These are phyloP conservation scores for Oplegnathus fasciatus DNA, from an alignment of 2,113 vertebrate genomes.

Conservation along the genomic window DNA sequence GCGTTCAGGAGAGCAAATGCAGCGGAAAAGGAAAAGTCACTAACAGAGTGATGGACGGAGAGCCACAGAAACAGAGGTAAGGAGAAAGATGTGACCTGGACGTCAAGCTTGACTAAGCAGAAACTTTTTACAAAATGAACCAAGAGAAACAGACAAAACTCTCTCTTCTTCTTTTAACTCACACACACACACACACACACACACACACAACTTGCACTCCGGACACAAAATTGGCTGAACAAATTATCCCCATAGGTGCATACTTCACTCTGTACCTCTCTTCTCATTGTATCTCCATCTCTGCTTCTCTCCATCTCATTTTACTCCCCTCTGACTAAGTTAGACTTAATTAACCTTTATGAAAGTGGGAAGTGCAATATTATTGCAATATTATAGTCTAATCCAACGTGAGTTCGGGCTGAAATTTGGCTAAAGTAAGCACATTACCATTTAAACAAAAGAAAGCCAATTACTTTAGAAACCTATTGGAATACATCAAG, in stretches of 20 bases:
- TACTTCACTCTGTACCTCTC: neutral
- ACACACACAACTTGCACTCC: conserved; percentile 14
- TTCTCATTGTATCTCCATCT: conserved; percentile 38
- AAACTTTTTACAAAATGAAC: conserved; percentile 47
- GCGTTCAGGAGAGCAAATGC: neutral
- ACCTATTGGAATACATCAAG: neutral
- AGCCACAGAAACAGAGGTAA: conserved; percentile 11
- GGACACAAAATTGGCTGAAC: conserved; percentile 23
- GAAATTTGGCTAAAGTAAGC: conserved; percentile 17
- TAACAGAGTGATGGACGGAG: conserved; percentile 17
- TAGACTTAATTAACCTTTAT: conserved; percentile 61
- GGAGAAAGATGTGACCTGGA: conserved; percentile 33
- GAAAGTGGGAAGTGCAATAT: conserved; percentile 43
- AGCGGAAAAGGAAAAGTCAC: neutral
- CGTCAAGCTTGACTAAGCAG: conserved; percentile 48
- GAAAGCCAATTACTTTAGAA: conserved; percentile 28
- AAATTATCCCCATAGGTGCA: conserved; percentile 14
- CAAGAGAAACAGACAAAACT: conserved; percentile 15
- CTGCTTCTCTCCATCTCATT: conserved; percentile 37
- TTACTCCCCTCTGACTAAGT: conserved; percentile 32
- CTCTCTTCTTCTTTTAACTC: neutral
- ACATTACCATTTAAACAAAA: conserved; percentile 25
- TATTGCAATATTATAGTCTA: conserved; percentile 32
- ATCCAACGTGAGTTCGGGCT: conserved; percentile 37
- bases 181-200: neutral